Evolutionary conservation across 2,888 invertebrate genomes (phyloP), one percentile per base, ranked within the genome.

Genomic region (Clunio marinus): DNA sequence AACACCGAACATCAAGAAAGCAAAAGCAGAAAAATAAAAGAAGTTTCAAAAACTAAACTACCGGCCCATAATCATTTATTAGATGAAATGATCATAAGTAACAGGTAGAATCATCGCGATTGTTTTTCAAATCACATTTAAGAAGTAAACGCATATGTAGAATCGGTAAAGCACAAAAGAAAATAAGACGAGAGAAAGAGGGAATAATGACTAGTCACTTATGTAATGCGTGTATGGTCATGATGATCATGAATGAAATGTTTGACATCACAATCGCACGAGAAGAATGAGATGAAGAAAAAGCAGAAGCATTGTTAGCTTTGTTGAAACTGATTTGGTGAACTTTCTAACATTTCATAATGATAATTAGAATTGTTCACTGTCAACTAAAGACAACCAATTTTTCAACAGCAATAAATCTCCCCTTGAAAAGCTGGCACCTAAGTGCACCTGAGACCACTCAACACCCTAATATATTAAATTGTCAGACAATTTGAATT

Each of bases 61-160:
- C 63, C 63, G 63, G 41, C 63, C 45, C 41, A 63, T 63, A 63
- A 63, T 63, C 63, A 63, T 63, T 63, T 63, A 41, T 63, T 63
- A 41, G 63, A 63, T 63, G 63, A 63, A 63, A 63, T 45, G 63
- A 63, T 63, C 63, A 63, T 63, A 63, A 63, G 63, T 22, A 20
- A 37, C 63, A 63, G 45, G 45, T 45, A 45, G 45, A 45, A 45
- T 45, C 3, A 25, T 41, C 63, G 63, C 24, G 41, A 10, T 63
- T 32, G 41, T 63, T 63, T 45, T 45, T 45, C n/a, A n/a, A n/a
- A 45, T 45, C 45, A 45, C 45, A n/a, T 45, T 45, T 45, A 45
- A 45, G 45, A 32, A n/a, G n/a, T n/a, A 32, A 32, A 32, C 32
- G 10, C 45, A 45, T 15, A 45, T 15, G n/a, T n/a, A n/a, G n/a